Percentiles rank a stretch among this genome's conserved stretches.
Conservation (phyloP, 1,140 invertebrate genomes). For the Harpegnathos saltator region DNA sequence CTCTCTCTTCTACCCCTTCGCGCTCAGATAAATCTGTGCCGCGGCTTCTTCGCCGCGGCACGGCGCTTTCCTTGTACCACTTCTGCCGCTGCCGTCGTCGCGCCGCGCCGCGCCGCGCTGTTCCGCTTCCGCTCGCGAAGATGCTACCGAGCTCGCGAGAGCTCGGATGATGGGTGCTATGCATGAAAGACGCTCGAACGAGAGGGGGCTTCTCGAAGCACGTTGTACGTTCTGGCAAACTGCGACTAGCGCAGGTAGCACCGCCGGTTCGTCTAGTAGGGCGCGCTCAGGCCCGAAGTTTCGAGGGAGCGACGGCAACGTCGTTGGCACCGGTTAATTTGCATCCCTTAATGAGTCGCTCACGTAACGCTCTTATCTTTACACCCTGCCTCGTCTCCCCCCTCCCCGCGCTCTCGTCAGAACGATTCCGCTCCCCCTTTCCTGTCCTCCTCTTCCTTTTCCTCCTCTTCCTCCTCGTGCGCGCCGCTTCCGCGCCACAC, state of each 20-base stretch:
- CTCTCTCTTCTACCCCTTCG: neutral
- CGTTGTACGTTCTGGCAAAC: conserved; percentile 74
- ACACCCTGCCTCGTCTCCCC: conserved; percentile 61
- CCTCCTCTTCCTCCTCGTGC: conserved; percentile 13
- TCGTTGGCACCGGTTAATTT: conserved; percentile 82
- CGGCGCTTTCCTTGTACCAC: neutral
- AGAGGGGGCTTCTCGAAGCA: conserved; percentile 74
- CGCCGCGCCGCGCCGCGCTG: neutral
- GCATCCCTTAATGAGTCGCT: conserved; percentile 85
- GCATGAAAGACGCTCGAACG: conserved; percentile 65
- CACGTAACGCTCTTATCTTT: conserved; percentile 83
- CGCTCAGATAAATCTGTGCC: conserved; percentile 52
- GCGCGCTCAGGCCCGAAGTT: conserved; percentile 74
- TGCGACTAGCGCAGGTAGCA: conserved; percentile 68
- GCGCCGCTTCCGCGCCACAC: neutral
- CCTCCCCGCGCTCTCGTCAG: conserved; percentile 23
- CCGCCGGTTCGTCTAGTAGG: conserved; percentile 62
- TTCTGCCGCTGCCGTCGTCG: neutral
- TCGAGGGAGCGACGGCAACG: conserved; percentile 70
- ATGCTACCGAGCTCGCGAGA: neutral
- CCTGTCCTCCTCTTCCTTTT: conserved; percentile 5
- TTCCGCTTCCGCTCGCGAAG: conserved; percentile 7
- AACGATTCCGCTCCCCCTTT: conserved; percentile 53
- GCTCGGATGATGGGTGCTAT: conserved; percentile 48
- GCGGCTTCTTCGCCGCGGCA: neutral